Evolutionary conservation across 2,797 vertebrate species (phyloP).

Genomic region (Cephalopachus bancanus): DNA sequence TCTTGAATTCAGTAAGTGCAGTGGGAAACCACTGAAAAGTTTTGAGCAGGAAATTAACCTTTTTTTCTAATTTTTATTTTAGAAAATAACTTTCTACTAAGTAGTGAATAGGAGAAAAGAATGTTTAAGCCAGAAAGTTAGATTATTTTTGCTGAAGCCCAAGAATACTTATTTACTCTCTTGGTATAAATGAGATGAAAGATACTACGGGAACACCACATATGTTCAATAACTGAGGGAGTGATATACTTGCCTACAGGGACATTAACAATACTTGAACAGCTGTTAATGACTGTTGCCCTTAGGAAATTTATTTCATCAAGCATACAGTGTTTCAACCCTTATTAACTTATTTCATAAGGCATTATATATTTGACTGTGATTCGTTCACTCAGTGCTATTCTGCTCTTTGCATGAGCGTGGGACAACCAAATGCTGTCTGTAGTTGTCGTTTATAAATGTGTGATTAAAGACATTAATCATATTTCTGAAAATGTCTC

Average conservation of each 20-base stretch:
- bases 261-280: slow-evolving; percentile 69
- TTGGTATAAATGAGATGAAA: slow-evolving; percentile 64
- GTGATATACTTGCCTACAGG: slow-evolving; percentile 40
- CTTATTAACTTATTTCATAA: slow-evolving; percentile 77
- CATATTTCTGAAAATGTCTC: background rate
- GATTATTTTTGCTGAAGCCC: background rate
- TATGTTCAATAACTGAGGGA: slow-evolving; percentile 50
- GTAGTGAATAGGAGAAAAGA: background rate
- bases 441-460: slow-evolving; percentile 39
- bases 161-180: slow-evolving; percentile 29
- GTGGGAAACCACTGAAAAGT: background rate
- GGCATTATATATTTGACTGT: slow-evolving; percentile 67
- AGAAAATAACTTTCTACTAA: slow-evolving; percentile 44
- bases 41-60: slow-evolving; percentile 3
- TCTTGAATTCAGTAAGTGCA: background rate
- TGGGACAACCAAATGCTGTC: background rate
- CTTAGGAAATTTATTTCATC: slow-evolving; percentile 80
- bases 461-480: slow-evolving; percentile 15
- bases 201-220: slow-evolving; percentile 15
- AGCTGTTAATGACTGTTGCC: slow-evolving; percentile 73
- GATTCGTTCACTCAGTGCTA: slow-evolving; percentile 49
- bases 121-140: slow-evolving; percentile 28
- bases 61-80: slow-evolving; percentile 11
- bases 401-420: background rate
- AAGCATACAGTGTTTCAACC: slow-evolving; percentile 62